Percentiles rank a stretch among this genome's conserved stretches.
Evolutionary conservation across 92 coral and sea anemone genomes (phyloP).

Genomic region (Scolanthus callimorphus): DNA sequence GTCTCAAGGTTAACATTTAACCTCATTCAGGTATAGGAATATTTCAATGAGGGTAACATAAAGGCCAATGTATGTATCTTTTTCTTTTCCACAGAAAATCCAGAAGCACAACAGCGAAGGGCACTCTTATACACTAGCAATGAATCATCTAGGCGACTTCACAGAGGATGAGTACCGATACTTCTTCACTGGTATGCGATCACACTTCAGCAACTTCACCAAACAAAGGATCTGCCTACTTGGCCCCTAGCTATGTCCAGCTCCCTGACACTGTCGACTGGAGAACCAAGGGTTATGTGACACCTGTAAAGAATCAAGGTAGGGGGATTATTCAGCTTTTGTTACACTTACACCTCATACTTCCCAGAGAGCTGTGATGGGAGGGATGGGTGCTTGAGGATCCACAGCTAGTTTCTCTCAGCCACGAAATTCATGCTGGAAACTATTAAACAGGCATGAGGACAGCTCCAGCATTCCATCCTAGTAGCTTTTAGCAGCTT

Average conservation of each 20-base stretch:
- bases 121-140: constrained; percentile 48
- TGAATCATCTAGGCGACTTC: constrained; percentile 86
- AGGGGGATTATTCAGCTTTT: no score
- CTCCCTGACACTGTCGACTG: constrained; percentile 71
- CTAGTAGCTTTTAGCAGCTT: no score
- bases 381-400: not conserved
- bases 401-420: not conserved
- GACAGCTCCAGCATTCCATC: no score
- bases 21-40: no score
- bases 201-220: constrained; percentile 28
- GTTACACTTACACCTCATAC: not conserved
- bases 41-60: no score
- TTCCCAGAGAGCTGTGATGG: not conserved
- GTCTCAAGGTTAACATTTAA: no score
- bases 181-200: constrained; percentile 29
- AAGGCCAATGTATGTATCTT: no score
- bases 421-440: no score
- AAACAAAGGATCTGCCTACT: constrained; percentile 31
- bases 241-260: constrained; percentile 47
- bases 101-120: constrained; percentile 48
- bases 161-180: constrained; percentile 65
- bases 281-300: constrained; percentile 87
- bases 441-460: no score
- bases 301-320: constrained; percentile 92
- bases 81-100: constrained; percentile 52